Evolutionary conservation across 2,797 vertebrate species (phyloP).

Genomic region (Parauchenoglanis punctatus): DNA sequence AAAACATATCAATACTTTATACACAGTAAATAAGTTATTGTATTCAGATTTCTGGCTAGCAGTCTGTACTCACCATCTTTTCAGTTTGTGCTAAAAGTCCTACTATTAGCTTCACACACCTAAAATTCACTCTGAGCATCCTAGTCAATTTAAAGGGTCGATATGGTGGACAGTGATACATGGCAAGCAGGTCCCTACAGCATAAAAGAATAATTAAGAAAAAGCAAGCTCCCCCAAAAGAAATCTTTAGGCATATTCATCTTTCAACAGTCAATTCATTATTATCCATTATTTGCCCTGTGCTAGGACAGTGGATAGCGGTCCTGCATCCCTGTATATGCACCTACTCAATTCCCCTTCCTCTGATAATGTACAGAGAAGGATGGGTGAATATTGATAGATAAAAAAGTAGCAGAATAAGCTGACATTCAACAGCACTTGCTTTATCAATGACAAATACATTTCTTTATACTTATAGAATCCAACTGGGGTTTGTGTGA

Average conservation of each 20-base stretch:
- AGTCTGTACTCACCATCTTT: conserved; percentile 30
- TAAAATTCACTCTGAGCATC: conserved; percentile 61
- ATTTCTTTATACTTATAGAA: not conserved
- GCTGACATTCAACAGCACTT: not conserved
- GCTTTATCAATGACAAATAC: not conserved
- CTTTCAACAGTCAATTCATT: conserved; percentile 50
- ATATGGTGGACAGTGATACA: conserved; percentile 73
- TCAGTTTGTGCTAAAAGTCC: conserved; percentile 30
- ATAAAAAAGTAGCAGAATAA: not conserved
- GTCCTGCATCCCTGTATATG: conserved; percentile 11
- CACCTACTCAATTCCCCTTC: not conserved
- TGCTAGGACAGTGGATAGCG: conserved; percentile 22
- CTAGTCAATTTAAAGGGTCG: conserved; percentile 63
- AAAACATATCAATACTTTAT: conserved; percentile 22
- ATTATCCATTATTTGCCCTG: conserved; percentile 50
- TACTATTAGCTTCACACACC: conserved; percentile 28
- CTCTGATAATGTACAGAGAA: conserved; percentile 4
- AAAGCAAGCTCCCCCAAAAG: conserved; percentile 60
- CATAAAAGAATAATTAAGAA: conserved; percentile 75
- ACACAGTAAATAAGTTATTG: not conserved
- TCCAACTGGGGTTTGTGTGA: not conserved
- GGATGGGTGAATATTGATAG: not conserved
- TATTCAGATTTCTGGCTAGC: conserved; percentile 31
- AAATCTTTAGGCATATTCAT: conserved; percentile 65
- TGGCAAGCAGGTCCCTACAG: conserved; percentile 54